Evolutionary conservation across 2,113 vertebrate genomes (phyloP).

Genomic region (Seriola dumerili): DNA sequence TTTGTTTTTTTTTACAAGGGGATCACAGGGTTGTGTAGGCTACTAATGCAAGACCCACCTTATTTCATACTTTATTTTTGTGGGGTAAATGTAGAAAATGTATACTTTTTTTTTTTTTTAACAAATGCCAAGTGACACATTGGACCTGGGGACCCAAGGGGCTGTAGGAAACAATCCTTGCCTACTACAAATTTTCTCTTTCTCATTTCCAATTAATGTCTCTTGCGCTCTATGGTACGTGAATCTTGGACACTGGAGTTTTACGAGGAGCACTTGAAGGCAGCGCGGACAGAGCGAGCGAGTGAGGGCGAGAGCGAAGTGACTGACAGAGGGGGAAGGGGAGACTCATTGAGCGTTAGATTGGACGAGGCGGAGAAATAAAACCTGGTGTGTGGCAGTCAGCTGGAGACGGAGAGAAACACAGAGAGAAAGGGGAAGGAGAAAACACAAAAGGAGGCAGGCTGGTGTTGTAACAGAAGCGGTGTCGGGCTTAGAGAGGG

Average conservation of each 20-base stretch:
- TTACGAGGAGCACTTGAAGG: conserved; percentile 58
- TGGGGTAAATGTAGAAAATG: too few species aligned
- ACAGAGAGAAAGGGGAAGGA: neutral
- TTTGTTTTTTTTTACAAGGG: too few species aligned
- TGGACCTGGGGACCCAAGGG: too few species aligned
- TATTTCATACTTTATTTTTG: too few species aligned
- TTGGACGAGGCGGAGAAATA: conserved; percentile 43
- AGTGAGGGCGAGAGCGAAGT: conserved; percentile 21
- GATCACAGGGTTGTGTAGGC: too few species aligned
- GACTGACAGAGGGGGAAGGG: conserved; percentile 48
- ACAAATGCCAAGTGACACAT: too few species aligned
- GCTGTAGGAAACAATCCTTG: too few species aligned
- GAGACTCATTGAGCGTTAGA: conserved; percentile 12
- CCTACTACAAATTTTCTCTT: too few species aligned
- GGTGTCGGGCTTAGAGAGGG: conserved; percentile 22
- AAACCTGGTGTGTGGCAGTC: conserved; percentile 26
- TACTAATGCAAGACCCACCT: too few species aligned
- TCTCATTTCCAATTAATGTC: too few species aligned
- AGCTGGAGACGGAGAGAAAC: conserved; percentile 17
- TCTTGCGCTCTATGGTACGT: too few species aligned
- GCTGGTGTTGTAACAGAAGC: neutral
- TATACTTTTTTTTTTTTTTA: too few species aligned
- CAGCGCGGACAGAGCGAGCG: conserved; percentile 23
- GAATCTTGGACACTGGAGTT: neutral
- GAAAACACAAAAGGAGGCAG: neutral